phyloP scores from a whole-genome alignment of 1,140 invertebrate species.

The Heliconius nattereri region DNA sequence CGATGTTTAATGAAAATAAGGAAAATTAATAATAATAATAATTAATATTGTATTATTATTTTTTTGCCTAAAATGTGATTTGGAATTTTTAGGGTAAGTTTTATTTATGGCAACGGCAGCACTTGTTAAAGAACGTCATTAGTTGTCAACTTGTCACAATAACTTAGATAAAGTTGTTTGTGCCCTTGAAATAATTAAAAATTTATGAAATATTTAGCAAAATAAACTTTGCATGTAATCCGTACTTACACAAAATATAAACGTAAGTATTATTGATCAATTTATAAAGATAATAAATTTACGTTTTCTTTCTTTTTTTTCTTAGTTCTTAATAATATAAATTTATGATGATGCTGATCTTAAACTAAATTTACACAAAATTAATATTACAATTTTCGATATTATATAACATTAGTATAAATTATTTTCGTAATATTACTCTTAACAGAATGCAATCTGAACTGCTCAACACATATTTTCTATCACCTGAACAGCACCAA shows the following conservation, averaged over 20 bases:
- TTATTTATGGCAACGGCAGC: not conserved
- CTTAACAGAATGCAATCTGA: constrained; percentile 45
- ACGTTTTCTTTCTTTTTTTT: too few species aligned
- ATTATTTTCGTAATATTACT: not conserved
- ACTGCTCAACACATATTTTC: constrained; percentile 38
- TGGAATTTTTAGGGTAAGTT: not conserved
- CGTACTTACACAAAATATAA: not conserved
- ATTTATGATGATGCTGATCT: too few species aligned
- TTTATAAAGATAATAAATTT: not conserved
- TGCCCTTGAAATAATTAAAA: not conserved
- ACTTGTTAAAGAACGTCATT: not conserved
- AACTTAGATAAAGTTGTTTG: not conserved
- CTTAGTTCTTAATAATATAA: too few species aligned
- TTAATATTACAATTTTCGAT: not conserved
- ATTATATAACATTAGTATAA: not conserved
- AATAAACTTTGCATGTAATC: not conserved
- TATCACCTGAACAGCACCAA: constrained; percentile 55
- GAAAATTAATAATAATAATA: too few species aligned
- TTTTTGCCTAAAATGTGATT: not conserved
- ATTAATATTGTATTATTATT: too few species aligned
- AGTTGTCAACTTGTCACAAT: not conserved
- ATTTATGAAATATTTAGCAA: not conserved
- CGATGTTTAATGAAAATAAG: too few species aligned
- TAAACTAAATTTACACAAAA: not conserved
- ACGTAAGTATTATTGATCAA: not conserved